Percentiles rank a stretch among this genome's conserved stretches.
phyloP scores from a whole-genome alignment of 1,140 invertebrate genomes.

The Leptopilina clavipes region DNA sequence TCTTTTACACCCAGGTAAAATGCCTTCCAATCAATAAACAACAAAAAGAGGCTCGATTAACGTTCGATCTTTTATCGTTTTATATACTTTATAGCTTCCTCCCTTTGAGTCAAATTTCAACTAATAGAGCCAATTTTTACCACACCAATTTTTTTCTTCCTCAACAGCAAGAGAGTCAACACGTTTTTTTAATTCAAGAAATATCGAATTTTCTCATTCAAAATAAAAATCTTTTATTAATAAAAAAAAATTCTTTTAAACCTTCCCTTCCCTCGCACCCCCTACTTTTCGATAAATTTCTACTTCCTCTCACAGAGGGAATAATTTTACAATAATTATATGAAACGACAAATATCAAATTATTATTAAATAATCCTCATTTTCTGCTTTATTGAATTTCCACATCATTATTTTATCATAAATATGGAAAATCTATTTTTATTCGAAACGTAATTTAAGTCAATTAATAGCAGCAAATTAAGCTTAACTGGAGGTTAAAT shows the following conservation, averaged over 20 bases:
- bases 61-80: slow-evolving; percentile 14
- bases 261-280: too few species aligned
- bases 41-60: slow-evolving; percentile 23
- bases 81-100: slow-evolving; percentile 17
- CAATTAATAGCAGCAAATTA: slow-evolving; percentile 16
- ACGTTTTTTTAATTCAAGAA: slow-evolving; percentile 1
- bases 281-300: too few species aligned
- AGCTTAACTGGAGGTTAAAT: slow-evolving; percentile 19
- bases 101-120: slow-evolving; percentile 25
- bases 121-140: slow-evolving; percentile 27
- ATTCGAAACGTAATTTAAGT: slow-evolving; percentile 6
- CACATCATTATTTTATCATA: slow-evolving; percentile 2
- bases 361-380: neutral
- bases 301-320: too few species aligned
- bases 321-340: neutral
- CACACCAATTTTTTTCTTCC: neutral
- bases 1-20: slow-evolving; percentile 27
- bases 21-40: slow-evolving; percentile 22
- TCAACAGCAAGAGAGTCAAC: neutral
- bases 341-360: neutral
- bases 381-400: slow-evolving; percentile 1
- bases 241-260: too few species aligned
- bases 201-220: neutral
- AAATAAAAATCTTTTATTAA: neutral
- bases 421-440: slow-evolving; percentile 9